These are phyloP conservation scores for Melanotaenia nigrans DNA, from an alignment of 2,797 vertebrate species.

Conservation along the genomic window DNA sequence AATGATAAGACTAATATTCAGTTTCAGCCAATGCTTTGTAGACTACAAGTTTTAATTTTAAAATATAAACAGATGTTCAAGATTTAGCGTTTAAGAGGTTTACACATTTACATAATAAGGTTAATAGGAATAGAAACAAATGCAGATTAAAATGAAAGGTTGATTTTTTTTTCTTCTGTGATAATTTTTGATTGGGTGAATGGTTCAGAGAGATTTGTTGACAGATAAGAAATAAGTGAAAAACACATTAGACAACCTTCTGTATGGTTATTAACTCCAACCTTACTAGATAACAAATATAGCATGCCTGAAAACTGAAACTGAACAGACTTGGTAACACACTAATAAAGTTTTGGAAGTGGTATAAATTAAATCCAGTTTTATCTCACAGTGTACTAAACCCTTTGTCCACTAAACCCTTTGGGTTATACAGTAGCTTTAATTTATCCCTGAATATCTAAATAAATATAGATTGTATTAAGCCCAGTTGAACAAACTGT, in stretches of 20 bases:
- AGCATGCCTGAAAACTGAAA: not conserved
- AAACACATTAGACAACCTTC: not conserved
- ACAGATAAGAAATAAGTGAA: not conserved
- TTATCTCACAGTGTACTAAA: not conserved
- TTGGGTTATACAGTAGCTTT: not conserved
- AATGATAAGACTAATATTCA: not conserved
- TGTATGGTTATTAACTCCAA: not conserved
- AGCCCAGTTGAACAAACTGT: not conserved
- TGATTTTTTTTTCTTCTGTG: not conserved
- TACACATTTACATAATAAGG: too few species aligned
- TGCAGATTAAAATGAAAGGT: not conserved
- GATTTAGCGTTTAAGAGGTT: too few species aligned
- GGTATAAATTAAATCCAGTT: not conserved
- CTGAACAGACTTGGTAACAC: constrained; percentile 19
- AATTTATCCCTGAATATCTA: not conserved
- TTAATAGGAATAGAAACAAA: too few species aligned
- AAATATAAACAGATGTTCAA: not conserved
- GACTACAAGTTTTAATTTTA: not conserved
- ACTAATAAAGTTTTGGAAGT: not conserved
- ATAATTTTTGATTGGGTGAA: not conserved
- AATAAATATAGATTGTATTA: not conserved
- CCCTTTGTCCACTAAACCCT: not conserved
- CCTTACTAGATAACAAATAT: not conserved
- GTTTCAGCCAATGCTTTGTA: too few species aligned
- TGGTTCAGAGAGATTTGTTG: not conserved